Conservation (phyloP, 2,797 vertebrate species). For the Aeoliscus strigatus region DNA sequence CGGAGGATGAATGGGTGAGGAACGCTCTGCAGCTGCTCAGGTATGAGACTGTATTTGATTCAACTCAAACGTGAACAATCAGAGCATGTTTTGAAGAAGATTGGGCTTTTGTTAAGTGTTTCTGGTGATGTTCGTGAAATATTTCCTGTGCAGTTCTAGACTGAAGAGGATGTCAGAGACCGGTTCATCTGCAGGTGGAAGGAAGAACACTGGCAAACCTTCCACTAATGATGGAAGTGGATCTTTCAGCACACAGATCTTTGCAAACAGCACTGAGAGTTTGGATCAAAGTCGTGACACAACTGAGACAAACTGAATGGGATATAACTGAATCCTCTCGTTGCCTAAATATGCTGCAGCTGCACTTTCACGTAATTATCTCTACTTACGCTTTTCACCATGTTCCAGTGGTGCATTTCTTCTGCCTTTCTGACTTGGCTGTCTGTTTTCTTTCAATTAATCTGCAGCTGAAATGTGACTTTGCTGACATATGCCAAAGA, state of each 20-base stretch:
- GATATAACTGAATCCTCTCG: no score
- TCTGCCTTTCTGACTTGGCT: not conserved
- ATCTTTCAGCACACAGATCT: constrained; percentile 7
- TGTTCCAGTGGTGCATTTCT: not conserved
- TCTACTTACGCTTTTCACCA: not conserved
- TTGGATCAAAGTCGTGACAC: constrained; percentile 5
- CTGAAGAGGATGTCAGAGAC: constrained; percentile 48
- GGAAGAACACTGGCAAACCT: not conserved
- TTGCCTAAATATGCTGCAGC: not conserved
- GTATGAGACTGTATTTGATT: constrained; percentile 41
- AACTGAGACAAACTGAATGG: no score
- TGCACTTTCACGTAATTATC: constrained; percentile 1
- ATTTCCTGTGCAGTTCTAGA: constrained; percentile 41
- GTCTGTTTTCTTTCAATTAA: not conserved
- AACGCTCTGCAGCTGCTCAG: constrained; percentile 50
- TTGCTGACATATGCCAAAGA: not conserved
- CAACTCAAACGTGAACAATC: not conserved
- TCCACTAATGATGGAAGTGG: not conserved
- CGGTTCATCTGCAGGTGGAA: not conserved
- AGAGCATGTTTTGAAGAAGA: not conserved
- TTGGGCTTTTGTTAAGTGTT: no score
- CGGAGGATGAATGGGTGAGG: constrained; percentile 63
- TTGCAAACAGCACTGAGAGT: constrained; percentile 4
- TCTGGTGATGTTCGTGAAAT: not conserved
- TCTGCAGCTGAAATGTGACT: constrained; percentile 2